phyloP scores from a whole-genome alignment of 2,113 vertebrate genomes.

The Atrichornis clamosus region DNA sequence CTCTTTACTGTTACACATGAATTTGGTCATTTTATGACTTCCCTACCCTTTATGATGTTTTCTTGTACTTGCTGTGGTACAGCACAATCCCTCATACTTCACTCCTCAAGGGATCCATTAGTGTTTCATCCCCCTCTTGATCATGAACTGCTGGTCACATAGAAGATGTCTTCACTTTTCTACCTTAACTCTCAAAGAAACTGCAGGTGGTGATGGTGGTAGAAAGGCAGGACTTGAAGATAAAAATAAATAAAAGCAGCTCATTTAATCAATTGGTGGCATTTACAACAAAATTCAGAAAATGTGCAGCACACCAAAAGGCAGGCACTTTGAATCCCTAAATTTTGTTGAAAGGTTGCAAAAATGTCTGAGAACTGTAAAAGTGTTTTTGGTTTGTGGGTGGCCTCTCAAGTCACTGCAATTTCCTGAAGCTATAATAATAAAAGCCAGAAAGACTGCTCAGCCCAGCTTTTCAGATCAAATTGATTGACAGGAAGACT shows the following conservation, averaged over 20 bases:
- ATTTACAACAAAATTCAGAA: not conserved
- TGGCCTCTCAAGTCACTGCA: not conserved
- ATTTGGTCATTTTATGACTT: not conserved
- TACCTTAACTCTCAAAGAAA: not conserved
- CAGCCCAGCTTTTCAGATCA: conserved; percentile 4
- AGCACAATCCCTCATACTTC: not conserved
- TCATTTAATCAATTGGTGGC: not conserved
- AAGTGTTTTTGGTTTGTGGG: not conserved
- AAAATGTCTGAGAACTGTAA: not conserved
- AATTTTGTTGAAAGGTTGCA: not conserved
- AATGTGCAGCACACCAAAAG: not conserved
- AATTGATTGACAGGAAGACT: conserved; percentile 10
- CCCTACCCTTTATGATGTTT: not conserved
- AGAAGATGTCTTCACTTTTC: not conserved
- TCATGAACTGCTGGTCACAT: not conserved
- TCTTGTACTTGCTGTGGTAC: not conserved
- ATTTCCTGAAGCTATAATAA: conserved; percentile 20
- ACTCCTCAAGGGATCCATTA: not conserved
- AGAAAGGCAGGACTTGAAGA: not conserved
- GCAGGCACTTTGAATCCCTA: not conserved
- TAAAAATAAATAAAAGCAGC: conserved; percentile 6
- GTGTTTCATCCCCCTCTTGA: not conserved
- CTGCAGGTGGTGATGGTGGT: not conserved
- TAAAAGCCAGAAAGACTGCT: conserved; percentile 5
- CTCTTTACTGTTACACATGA: not conserved